A percentile compares a stretch with the other conserved stretches of the same genome.
These are phyloP conservation scores for Hyperoodon ampullatus DNA, from an alignment of 2,113 vertebrate species.

Conservation along the genomic window DNA sequence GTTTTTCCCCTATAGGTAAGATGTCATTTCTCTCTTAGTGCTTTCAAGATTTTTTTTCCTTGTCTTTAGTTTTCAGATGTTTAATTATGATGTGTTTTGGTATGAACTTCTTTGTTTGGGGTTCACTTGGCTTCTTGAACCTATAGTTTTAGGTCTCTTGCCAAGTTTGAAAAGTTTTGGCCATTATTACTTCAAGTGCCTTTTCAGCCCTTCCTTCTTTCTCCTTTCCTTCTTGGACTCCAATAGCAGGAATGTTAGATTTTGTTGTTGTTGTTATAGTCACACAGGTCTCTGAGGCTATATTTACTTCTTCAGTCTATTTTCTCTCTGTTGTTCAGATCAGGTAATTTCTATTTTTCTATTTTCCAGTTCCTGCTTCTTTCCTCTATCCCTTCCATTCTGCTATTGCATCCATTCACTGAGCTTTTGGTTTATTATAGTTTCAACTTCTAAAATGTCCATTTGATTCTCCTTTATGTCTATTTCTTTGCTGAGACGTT, in stretches of 20 bases:
- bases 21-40: background rate
- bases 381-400: background rate
- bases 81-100: background rate
- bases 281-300: background rate
- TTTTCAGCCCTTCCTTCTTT: background rate
- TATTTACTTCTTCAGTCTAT: background rate
- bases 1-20: background rate
- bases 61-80: background rate
- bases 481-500: background rate
- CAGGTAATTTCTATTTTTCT: background rate
- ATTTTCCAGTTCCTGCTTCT: background rate
- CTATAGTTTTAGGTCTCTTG: background rate
- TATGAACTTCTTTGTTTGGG: background rate
- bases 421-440: background rate
- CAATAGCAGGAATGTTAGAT: background rate
- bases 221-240: background rate
- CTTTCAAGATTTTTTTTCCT: background rate
- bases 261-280: background rate
- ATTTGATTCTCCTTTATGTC: background rate
- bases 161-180: background rate
- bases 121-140: background rate
- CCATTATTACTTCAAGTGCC: background rate
- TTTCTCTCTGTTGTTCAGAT: background rate
- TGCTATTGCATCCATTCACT: background rate
- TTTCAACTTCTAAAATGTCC: background rate